Percentiles rank a stretch among this genome's conserved stretches.
Conservation (phyloP, 2,797 vertebrate species). For the Phalanger gymnotis region DNA sequence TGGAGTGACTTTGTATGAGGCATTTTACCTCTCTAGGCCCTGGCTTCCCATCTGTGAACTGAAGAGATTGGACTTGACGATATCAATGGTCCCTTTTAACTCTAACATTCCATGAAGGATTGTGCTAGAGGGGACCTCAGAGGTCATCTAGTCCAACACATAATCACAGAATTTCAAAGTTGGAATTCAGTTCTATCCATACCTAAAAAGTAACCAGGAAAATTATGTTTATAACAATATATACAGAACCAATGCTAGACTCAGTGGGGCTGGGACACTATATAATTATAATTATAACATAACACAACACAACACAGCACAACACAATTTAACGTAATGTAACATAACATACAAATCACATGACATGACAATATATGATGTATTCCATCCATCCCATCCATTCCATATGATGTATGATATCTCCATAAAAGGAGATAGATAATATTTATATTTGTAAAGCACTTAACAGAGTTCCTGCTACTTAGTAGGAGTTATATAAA, state of each 20-base stretch:
- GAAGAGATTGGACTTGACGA: neutral
- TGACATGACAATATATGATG: no score
- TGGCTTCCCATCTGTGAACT: neutral
- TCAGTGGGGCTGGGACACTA: no score
- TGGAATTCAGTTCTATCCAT: neutral
- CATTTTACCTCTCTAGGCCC: neutral
- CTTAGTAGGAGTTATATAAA: neutral
- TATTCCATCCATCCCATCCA: no score
- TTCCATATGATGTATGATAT: no score
- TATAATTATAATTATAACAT: no score
- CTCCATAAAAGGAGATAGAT: no score
- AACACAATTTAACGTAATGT: no score
- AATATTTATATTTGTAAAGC: neutral
- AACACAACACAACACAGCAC: no score
- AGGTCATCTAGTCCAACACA: neutral
- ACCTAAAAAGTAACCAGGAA: neutral
- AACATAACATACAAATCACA: no score
- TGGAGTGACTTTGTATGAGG: neutral
- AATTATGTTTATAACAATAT: no score
- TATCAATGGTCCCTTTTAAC: neutral
- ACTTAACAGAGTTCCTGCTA: neutral
- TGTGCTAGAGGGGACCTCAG: neutral
- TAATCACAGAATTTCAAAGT: neutral
- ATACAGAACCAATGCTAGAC: no score
- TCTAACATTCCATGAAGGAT: neutral